These are phyloP conservation scores for Polypterus senegalus DNA, from an alignment of 2,113 vertebrate genomes.

Conservation along the genomic window DNA sequence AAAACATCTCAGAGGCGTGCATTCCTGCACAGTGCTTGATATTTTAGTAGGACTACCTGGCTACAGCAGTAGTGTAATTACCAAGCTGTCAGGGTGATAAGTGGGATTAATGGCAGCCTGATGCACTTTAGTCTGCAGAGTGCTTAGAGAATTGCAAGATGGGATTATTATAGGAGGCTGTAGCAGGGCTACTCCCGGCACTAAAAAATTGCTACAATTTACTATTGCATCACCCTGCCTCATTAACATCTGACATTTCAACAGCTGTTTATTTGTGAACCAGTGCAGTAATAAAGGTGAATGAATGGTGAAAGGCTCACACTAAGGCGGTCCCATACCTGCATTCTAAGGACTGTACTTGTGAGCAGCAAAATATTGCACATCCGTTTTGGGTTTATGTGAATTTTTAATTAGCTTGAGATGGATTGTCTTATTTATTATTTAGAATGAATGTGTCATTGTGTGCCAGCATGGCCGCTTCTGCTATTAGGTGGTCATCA, in stretches of 20 bases:
- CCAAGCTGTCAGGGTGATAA: conserved; percentile 81
- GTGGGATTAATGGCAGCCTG: conserved; percentile 83
- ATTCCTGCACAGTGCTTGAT: conserved; percentile 46
- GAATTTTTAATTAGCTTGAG: conserved; percentile 45
- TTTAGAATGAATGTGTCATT: conserved; percentile 37
- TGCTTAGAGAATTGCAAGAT: conserved; percentile 64
- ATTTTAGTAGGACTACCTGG: conserved; percentile 69
- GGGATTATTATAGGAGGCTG: conserved; percentile 68
- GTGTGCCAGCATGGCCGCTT: conserved; percentile 31
- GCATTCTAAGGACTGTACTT: neutral
- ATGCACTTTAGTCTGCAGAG: conserved; percentile 73
- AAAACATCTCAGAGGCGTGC: conserved; percentile 58
- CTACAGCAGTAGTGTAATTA: conserved; percentile 70
- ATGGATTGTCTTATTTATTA: conserved; percentile 41
- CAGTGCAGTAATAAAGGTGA: conserved; percentile 54
- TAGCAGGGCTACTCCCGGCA: conserved; percentile 54
- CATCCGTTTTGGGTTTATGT: conserved; percentile 40
- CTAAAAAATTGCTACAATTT: conserved; percentile 42
- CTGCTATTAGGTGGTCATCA: conserved; percentile 28
- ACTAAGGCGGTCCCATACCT: conserved; percentile 19
- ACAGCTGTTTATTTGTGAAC: conserved; percentile 67
- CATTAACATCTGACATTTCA: conserved; percentile 62
- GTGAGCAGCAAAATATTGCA: conserved; percentile 14
- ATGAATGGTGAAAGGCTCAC: conserved; percentile 16
- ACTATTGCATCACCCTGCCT: conserved; percentile 43